Evolutionary conservation across 2,797 vertebrate species (phyloP), one percentile per base, ranked within the genome.

Genomic region (Ptychadena robeensis): DNA sequence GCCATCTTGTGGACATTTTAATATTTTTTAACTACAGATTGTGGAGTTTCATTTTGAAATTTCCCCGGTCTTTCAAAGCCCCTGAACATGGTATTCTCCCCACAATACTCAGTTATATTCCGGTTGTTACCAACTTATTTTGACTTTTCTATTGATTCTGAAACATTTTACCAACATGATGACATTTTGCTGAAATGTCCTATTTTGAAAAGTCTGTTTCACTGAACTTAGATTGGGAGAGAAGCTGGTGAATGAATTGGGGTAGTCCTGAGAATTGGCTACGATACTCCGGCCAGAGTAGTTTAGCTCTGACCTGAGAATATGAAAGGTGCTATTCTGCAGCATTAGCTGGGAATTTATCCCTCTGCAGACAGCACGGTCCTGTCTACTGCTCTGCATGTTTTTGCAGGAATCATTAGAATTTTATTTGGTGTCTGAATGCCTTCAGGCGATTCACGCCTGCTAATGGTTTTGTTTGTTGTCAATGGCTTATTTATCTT

Each of bases 381-480:
- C 71, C 5, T 64, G 77, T 86, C 3, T 2, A 81, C 73, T 27
- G 65, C 87, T 2, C 6, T 70, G 79, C 85, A 86, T 82, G 65
- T 86, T 89, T 85, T 82, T 3, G 22, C 27, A 69, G 12, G 27
- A 27, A 75, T 38, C 10, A 30, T 76, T 59, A 44, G 35, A 14
- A 40, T 44, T 82, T 76, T 76, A 77, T 82, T 77, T 44, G 0
- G 11, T 82, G 82, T 80, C 81, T 87, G 88, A 80, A 63, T 34
- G 86, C 48, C 73, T 85, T 86, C 84, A 81, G 88, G 80, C 86
- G 34, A 82, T 73, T 73, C 73, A 65, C 12, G 48, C 85, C 82
- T 63, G 61, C 86, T 88, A 75, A 82, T 85, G 86, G 78, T 82
- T 87, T 86, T 85, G 48, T 22, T 30, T 80, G 76, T 73, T 85